phyloP scores from a whole-genome alignment of 2,113 vertebrate genomes.

The Hydrolagus affinis region DNA sequence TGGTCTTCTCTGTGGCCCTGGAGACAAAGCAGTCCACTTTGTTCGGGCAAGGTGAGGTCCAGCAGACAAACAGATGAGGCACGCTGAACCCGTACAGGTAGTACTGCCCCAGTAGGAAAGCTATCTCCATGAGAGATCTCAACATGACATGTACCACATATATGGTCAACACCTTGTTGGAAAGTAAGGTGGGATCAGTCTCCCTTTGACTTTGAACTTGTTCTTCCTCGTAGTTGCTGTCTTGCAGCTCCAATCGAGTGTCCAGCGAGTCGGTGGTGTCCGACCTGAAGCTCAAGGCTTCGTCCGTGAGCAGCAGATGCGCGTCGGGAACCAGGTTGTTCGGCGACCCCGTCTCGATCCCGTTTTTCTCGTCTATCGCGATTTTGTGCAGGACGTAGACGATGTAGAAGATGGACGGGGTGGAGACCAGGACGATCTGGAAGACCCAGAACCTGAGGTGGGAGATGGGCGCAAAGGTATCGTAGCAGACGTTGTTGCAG shows the following conservation, averaged over 20 bases:
- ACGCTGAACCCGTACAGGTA: constrained; percentile 55
- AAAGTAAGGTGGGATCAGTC: constrained; percentile 45
- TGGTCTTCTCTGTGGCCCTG: constrained; percentile 52
- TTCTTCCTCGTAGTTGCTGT: constrained; percentile 38
- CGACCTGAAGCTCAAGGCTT: constrained; percentile 35
- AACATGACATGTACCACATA: constrained; percentile 51
- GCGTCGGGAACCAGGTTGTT: too few relatives aligned
- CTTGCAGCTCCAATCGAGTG: constrained; percentile 38
- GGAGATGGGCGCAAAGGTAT: constrained; percentile 52
- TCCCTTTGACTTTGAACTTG: constrained; percentile 42
- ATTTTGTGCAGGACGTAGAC: constrained; percentile 57
- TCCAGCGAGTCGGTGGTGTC: constrained; percentile 22
- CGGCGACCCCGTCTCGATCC: not conserved
- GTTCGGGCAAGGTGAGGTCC: constrained; percentile 50
- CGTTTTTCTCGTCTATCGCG: constrained; percentile 49
- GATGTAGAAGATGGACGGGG: constrained; percentile 55
- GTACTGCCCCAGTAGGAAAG: constrained; percentile 49
- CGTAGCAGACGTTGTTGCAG: constrained; percentile 54
- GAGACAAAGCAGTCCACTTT: constrained; percentile 53
- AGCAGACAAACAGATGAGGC: constrained; percentile 48
- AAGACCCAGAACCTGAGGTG: constrained; percentile 58
- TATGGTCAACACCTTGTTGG: constrained; percentile 48
- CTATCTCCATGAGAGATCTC: constrained; percentile 48
- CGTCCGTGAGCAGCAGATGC: constrained; percentile 22
- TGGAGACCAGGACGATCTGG: constrained; percentile 56